A percentile compares a stretch with the other conserved stretches of the same genome.
These are phyloP conservation scores for Orthosia cruda DNA, from an alignment of 2,888 invertebrate genomes.

Conservation along the genomic window DNA sequence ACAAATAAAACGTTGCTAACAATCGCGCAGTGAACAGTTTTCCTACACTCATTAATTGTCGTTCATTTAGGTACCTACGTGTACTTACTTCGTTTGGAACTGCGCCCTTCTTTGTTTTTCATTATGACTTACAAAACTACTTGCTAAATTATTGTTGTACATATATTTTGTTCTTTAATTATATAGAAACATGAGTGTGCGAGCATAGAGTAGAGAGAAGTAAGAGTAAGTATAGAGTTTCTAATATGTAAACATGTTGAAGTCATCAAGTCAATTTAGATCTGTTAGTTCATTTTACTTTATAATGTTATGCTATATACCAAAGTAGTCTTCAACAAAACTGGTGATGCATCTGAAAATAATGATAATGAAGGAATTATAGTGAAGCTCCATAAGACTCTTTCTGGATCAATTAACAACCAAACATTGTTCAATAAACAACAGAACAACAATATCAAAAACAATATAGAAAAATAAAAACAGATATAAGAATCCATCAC, in stretches of 20 bases:
- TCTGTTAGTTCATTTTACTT: too few relatives aligned
- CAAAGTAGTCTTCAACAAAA: background rate
- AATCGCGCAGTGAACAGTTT: constrained; percentile 72
- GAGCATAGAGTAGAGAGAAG: too few relatives aligned
- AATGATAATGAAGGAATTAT: background rate
- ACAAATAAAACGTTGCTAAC: constrained; percentile 10
- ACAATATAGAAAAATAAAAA: constrained; percentile 19
- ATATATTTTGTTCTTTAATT: background rate
- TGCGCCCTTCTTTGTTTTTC: constrained; percentile 70
- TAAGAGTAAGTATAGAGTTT: background rate
- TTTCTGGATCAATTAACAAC: background rate
- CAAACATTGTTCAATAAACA: constrained; percentile 1
- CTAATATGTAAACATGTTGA: background rate
- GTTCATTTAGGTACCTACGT: constrained; percentile 83
- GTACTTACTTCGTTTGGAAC: constrained; percentile 85
- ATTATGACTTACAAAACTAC: background rate
- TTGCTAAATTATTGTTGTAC: background rate
- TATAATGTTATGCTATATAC: too few relatives aligned
- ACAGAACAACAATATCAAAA: constrained; percentile 6
- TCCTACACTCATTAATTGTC: constrained; percentile 83
- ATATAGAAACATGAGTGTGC: background rate
- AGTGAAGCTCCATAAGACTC: too few relatives aligned
- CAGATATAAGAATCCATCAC: constrained; percentile 44
- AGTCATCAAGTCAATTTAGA: too few relatives aligned
- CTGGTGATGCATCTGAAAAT: background rate